phyloP scores from a whole-genome alignment of 2,113 vertebrate genomes.

The Megaceryle maxima region DNA sequence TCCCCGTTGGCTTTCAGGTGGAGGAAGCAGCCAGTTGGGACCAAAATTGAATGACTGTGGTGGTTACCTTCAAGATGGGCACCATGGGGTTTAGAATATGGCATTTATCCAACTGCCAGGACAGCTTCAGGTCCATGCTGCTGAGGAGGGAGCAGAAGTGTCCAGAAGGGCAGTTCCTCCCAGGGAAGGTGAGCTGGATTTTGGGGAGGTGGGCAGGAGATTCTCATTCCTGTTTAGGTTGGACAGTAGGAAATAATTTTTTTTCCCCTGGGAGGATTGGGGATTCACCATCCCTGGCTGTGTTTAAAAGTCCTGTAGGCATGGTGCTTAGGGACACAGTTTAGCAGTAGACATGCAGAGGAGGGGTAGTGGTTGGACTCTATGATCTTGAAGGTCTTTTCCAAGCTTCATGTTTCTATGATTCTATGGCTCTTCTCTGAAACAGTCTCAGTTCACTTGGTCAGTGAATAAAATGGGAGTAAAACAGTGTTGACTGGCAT shows the following conservation, averaged over 20 bases:
- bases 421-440: neutral
- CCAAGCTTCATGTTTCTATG: no score
- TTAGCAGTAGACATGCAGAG: no score
- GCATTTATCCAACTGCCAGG: neutral
- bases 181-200: neutral
- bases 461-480: neutral
- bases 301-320: no score
- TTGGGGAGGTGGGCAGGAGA: neutral
- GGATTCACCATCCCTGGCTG: no score
- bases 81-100: neutral
- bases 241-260: no score
- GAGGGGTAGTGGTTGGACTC: no score
- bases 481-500: neutral
- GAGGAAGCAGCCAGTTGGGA: no score
- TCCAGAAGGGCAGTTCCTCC: neutral
- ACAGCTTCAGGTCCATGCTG: neutral
- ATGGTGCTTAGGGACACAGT: no score
- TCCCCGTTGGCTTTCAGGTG: neutral
- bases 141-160: neutral
- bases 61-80: rapidly evolving
- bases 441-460: neutral
- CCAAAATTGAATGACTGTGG: no score
- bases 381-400: no score
- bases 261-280: no score
- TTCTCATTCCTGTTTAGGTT: neutral